These are phyloP conservation scores for Geophilus truncorum DNA, from an alignment of 2,888 invertebrate genomes.

Conservation along the genomic window DNA sequence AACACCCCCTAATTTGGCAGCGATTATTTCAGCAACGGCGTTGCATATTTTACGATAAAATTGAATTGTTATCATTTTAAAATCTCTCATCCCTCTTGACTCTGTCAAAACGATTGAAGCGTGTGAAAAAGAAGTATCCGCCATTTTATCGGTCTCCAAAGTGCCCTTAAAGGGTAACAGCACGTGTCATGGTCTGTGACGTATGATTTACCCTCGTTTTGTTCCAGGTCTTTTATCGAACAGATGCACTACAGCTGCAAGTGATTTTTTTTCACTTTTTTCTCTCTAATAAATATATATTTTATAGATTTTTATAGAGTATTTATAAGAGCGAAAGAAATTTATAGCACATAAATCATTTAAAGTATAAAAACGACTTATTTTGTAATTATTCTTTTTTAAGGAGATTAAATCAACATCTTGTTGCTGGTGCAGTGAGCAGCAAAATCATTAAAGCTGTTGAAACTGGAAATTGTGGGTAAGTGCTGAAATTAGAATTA, in stretches of 20 bases:
- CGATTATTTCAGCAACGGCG: no score
- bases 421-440: background rate
- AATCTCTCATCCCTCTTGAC: background rate
- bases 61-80: no score
- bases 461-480: background rate
- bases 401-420: background rate
- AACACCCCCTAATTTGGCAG: no score
- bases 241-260: background rate
- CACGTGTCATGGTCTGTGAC: background rate
- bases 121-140: background rate
- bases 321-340: no score
- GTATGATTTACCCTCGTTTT: background rate
- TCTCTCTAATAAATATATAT: background rate
- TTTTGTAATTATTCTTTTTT: background rate
- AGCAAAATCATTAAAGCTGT: background rate
- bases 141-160: background rate
- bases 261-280: background rate
- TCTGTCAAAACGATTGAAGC: background rate
- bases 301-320: no score
- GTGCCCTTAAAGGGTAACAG: background rate
- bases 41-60: no score
- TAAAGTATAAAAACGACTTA: background rate
- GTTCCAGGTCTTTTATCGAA: background rate
- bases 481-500: background rate
- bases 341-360: background rate